A percentile compares a stretch with the other conserved stretches of the same genome.
Evolutionary conservation across 2,113 vertebrate genomes (phyloP).

Genomic region (Myanophis thanlyinensis): DNA sequence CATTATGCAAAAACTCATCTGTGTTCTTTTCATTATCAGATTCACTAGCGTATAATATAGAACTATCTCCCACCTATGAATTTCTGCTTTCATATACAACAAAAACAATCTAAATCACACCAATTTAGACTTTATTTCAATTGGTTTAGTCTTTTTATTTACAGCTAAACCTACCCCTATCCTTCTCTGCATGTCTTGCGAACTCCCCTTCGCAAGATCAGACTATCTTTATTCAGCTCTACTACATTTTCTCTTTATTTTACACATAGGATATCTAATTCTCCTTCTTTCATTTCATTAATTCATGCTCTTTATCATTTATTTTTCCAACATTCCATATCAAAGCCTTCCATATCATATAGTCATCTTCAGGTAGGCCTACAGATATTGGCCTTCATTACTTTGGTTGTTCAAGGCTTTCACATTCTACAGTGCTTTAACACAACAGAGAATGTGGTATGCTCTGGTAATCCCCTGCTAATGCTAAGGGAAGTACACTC

Average conservation of each 20-base stretch:
- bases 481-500: background rate
- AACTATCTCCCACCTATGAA: background rate
- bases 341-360: background rate
- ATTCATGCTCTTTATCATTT: background rate
- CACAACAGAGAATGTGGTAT: background rate
- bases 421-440: background rate
- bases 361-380: background rate
- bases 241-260: background rate
- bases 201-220: background rate
- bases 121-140: background rate
- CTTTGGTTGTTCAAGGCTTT: background rate
- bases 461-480: background rate
- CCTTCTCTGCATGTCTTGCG: background rate
- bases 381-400: background rate
- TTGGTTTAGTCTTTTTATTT: background rate
- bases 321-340: background rate
- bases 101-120: background rate
- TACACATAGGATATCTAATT: background rate
- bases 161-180: background rate
- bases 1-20: background rate
- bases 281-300: background rate
- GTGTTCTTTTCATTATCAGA: background rate
- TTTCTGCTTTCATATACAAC: background rate
- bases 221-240: background rate
- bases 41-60: background rate